Percentiles rank a stretch among this genome's conserved stretches.
phyloP scores from a whole-genome alignment of 2,888 invertebrate genomes.

The Eupeodes latifasciatus region DNA sequence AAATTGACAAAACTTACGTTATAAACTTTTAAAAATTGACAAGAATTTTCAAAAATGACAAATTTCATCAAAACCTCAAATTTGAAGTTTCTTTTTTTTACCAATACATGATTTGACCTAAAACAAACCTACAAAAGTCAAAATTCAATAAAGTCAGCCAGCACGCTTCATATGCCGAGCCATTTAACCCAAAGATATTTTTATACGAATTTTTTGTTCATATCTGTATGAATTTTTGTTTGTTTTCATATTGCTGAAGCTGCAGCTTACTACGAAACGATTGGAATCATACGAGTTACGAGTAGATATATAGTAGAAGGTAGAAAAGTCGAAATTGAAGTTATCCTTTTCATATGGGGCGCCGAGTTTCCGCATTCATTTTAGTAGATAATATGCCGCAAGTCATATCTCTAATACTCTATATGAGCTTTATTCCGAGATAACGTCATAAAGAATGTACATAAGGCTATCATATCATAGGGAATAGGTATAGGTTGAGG shows the following conservation, averaged over 20 bases:
- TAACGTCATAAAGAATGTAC: conserved; percentile 12
- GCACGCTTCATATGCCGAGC: not conserved
- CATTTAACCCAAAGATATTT: conserved; percentile 9
- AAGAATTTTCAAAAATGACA: no score
- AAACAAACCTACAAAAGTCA: not conserved
- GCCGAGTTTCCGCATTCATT: conserved; percentile 25
- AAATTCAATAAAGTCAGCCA: conserved; percentile 18
- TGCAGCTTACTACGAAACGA: no score
- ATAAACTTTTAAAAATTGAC: no score
- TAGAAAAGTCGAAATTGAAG: not conserved
- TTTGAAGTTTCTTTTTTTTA: not conserved
- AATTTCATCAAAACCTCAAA: not conserved
- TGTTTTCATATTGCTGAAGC: not conserved
- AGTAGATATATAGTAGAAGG: not conserved
- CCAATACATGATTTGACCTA: not conserved
- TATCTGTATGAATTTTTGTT: not conserved
- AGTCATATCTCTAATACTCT: no score
- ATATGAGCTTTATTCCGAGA: not conserved
- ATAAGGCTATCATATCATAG: not conserved
- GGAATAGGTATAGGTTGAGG: not conserved
- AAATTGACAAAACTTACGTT: no score
- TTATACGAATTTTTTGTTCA: not conserved
- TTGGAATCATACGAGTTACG: no score
- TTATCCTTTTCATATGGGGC: conserved; percentile 25
- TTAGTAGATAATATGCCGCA: conserved; percentile 7